Conservation (phyloP, 1,140 invertebrate genomes). For the Akabosia matsudoensis region DNA sequence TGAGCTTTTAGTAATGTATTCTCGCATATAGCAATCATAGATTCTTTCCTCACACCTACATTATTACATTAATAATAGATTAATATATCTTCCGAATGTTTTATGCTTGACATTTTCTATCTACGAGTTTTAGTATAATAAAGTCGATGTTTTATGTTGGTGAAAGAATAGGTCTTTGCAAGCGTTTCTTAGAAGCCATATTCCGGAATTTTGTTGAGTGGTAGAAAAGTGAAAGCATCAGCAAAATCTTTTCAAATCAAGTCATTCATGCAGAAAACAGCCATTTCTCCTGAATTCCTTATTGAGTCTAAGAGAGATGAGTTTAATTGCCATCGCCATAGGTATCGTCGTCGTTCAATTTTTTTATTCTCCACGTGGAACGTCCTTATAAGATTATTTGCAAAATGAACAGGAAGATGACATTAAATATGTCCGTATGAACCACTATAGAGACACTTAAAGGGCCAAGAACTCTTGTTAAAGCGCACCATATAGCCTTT, state of each 20-base stretch:
- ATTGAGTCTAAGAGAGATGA: background rate
- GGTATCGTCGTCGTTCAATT: background rate
- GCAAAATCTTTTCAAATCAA: background rate
- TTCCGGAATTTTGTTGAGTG: background rate
- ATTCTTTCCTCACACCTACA: too few relatives aligned
- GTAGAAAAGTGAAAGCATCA: conserved; percentile 14
- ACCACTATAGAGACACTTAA: too few relatives aligned
- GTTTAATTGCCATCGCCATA: background rate
- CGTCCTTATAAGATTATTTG: background rate
- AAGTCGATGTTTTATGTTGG: background rate
- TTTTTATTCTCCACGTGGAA: background rate
- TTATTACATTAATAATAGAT: too few relatives aligned
- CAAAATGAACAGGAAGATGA: too few relatives aligned
- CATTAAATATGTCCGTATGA: too few relatives aligned
- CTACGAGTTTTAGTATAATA: too few relatives aligned
- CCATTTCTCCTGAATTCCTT: conserved; percentile 11
- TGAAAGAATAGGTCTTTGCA: background rate
- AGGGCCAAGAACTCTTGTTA: too few relatives aligned
- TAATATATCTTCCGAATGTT: too few relatives aligned
- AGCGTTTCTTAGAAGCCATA: background rate
- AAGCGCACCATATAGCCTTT: too few relatives aligned
- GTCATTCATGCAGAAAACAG: conserved; percentile 1
- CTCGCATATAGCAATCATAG: too few relatives aligned
- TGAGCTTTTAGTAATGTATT: too few relatives aligned
- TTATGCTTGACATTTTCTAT: too few relatives aligned